phyloP scores from a whole-genome alignment of 2,113 vertebrate genomes.

The Tiliqua scincoides region DNA sequence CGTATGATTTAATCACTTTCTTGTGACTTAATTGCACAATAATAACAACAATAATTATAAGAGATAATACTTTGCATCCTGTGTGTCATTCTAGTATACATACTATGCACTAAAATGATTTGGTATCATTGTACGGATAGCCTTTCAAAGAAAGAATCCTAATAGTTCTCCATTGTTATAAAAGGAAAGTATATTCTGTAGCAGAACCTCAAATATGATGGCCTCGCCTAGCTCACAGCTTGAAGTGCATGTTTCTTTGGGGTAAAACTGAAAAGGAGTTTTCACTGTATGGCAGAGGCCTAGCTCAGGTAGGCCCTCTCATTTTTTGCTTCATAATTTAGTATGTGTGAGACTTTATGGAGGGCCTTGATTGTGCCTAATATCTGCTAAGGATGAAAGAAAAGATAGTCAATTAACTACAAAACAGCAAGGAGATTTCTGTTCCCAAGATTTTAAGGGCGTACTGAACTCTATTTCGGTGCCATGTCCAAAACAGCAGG shows the following conservation, averaged over 20 bases:
- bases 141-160: neutral
- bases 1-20: neutral
- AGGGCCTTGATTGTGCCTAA: slow-evolving; percentile 47
- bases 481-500: slow-evolving; percentile 67
- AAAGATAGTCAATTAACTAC: slow-evolving; percentile 66
- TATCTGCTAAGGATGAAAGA: slow-evolving; percentile 53
- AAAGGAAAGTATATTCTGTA: slow-evolving; percentile 79
- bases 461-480: slow-evolving; percentile 57
- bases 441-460: slow-evolving; percentile 66
- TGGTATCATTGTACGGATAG: neutral
- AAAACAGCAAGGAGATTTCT: slow-evolving; percentile 69
- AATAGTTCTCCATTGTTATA: neutral
- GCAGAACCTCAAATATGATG: slow-evolving; percentile 95
- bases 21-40: neutral
- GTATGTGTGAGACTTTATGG: slow-evolving; percentile 35
- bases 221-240: slow-evolving; percentile 93
- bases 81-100: slow-evolving; percentile 23
- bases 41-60: neutral
- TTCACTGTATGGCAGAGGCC: slow-evolving; percentile 51
- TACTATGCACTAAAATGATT: neutral
- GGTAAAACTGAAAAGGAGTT: slow-evolving; percentile 62
- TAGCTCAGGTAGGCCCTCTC: slow-evolving; percentile 30
- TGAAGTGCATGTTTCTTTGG: slow-evolving; percentile 90
- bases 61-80: slow-evolving; percentile 61
- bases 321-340: slow-evolving; percentile 34